Percentiles rank a stretch among this genome's conserved stretches.
phyloP scores from a whole-genome alignment of 2,888 invertebrate species.

The Idaea straminata region DNA sequence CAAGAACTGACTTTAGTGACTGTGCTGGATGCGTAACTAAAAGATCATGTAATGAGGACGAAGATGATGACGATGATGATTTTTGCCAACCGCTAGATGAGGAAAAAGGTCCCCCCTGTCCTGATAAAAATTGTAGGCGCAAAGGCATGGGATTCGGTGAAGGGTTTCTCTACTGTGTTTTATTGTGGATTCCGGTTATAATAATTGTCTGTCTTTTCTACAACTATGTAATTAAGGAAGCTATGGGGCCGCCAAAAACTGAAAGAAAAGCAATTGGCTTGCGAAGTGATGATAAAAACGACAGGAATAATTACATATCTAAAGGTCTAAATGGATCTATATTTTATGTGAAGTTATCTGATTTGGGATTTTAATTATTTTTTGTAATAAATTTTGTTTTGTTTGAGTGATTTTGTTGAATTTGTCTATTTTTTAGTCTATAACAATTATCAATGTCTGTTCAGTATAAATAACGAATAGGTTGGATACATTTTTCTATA shows the following conservation, averaged over 20 bases:
- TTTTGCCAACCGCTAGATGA: not conserved
- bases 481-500: too few relatives aligned
- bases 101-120: not conserved
- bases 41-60: not conserved
- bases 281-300: not conserved
- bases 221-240: constrained; percentile 41
- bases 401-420: constrained; percentile 10
- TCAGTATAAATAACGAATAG: not conserved
- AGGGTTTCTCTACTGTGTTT: constrained; percentile 49
- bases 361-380: constrained; percentile 55
- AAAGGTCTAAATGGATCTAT: not conserved
- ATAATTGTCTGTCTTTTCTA: constrained; percentile 47
- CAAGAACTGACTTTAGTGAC: not conserved
- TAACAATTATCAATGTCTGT: constrained; percentile 4
- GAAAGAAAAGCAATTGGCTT: not conserved
- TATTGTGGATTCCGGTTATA: constrained; percentile 54
- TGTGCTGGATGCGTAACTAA: not conserved
- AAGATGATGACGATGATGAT: not conserved
- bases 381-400: constrained; percentile 22
- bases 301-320: not conserved
- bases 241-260: constrained; percentile 12
- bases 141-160: constrained; percentile 44
- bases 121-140: constrained; percentile 10
- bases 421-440: constrained; percentile 23
- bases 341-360: constrained; percentile 39